A percentile compares a stretch with the other conserved stretches of the same genome.
Evolutionary conservation across 1,140 invertebrate genomes (phyloP).

Genomic region (Lithobius niger): DNA sequence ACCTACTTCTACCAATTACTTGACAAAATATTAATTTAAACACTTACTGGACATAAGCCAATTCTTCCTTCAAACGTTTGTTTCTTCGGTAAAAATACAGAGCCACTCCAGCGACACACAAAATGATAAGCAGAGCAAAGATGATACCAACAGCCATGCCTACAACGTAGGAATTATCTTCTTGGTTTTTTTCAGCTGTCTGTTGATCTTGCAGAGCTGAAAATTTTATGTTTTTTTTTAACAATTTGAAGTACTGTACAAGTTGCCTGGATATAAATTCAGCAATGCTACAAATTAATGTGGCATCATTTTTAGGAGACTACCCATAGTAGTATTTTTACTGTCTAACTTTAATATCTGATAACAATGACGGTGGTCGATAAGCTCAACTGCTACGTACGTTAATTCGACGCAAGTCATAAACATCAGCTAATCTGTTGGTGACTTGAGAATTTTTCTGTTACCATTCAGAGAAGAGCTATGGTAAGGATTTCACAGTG

Average conservation of each 20-base stretch:
- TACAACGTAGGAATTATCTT: not conserved
- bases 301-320: not conserved
- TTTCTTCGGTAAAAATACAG: slow-evolving; percentile 41
- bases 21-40: not conserved
- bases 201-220: not conserved
- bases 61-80: slow-evolving; percentile 64
- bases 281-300: not conserved
- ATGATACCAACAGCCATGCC: slow-evolving; percentile 46
- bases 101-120: slow-evolving; percentile 46
- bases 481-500: too few species aligned
- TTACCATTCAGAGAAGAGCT: too few species aligned
- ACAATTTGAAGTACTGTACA: not conserved
- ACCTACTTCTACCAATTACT: too few species aligned
- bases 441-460: too few species aligned
- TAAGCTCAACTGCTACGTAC: too few species aligned
- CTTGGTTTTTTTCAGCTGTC: not conserved
- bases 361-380: too few species aligned
- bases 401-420: too few species aligned
- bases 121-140: slow-evolving; percentile 37
- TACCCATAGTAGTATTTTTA: not conserved
- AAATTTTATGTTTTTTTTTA: not conserved
- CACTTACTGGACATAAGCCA: slow-evolving; percentile 67
- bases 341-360: not conserved
- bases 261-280: too few species aligned
- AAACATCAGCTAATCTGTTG: too few species aligned